Conservation (phyloP, 2,797 vertebrate species). For the Manis javanica region DNA sequence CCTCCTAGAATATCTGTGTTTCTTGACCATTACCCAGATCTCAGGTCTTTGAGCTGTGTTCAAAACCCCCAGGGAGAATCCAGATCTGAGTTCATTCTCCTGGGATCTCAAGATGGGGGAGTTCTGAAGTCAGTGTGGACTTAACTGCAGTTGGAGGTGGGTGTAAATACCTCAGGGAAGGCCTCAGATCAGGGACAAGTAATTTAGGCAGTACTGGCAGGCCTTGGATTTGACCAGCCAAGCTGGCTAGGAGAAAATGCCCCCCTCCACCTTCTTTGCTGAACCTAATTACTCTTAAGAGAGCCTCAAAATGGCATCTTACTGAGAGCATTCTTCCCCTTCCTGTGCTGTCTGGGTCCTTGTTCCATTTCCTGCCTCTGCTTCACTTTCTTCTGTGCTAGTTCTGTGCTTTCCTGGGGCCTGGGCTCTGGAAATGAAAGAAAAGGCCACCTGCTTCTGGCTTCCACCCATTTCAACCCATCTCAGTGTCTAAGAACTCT, state of each 20-base stretch:
- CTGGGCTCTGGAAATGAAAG: not conserved
- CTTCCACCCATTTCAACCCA: not conserved
- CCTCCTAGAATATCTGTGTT: not conserved
- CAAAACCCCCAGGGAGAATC: not conserved
- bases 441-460: not conserved
- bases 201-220: not conserved
- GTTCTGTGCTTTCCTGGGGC: not conserved
- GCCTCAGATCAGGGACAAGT: not conserved
- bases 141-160: not conserved
- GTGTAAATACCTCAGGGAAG: not conserved
- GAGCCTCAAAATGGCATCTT: not conserved
- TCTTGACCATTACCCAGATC: not conserved
- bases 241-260: not conserved
- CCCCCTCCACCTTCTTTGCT: not conserved
- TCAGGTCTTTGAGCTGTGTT: slow-evolving; percentile 3
- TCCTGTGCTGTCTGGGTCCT: not conserved
- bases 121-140: not conserved
- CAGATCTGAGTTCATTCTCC: not conserved
- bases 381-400: not conserved
- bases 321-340: not conserved
- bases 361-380: not conserved
- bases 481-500: not conserved
- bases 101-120: not conserved
- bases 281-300: not conserved
- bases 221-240: not conserved